Evolutionary conservation across 2,797 vertebrate genomes (phyloP), one percentile per base, ranked within the genome.

Genomic region (Esox masquinongy): DNA sequence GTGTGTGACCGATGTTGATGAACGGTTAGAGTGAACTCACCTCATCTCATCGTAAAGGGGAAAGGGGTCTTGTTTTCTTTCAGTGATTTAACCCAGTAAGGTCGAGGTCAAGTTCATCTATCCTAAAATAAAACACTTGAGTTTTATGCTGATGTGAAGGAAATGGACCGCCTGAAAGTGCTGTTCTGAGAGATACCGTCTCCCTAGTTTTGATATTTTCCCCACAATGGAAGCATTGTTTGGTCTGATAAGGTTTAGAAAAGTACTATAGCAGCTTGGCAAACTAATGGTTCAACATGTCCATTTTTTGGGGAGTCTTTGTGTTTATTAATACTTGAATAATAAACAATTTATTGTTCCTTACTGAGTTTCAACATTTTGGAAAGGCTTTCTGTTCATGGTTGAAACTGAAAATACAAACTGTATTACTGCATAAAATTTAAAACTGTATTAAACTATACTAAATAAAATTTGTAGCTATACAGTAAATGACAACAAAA

Each of bases 91-190:
- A 34, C 29, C 29, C 36, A 17, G 66, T 39, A 17, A 19, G 29
- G 66, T 36, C 29, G 34, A 34, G 16, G 66, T 68, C 64, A 15
- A 6, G 64, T 68, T 26, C 61, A 64, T 64, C 61, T 64, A 22
- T 31, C 78, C 75, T 68, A 73, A 76, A 73, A 76, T 79, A 79
- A 70, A 73, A 26, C 74, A 51, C 70, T 69, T 70, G 66, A 63
- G 64, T 69, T 76, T 70, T 39, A 72, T 14, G 61, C 29, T 68
- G 34, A 68, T 31, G 66, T 19, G 15, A 68, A 68, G 66, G 66
- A 68, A 68, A n/a, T 19, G 29, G 17, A 36, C 64, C 14, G 29
- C 34, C 26, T 17, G 12, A 67, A 36, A 36, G 29, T 17, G 64
- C 64, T 31, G 61, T 31, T 22, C 12, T 5, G 14, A 26, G 61